Evolutionary conservation across 2,797 vertebrate species (phyloP).

Genomic region (Tapera naevia): DNA sequence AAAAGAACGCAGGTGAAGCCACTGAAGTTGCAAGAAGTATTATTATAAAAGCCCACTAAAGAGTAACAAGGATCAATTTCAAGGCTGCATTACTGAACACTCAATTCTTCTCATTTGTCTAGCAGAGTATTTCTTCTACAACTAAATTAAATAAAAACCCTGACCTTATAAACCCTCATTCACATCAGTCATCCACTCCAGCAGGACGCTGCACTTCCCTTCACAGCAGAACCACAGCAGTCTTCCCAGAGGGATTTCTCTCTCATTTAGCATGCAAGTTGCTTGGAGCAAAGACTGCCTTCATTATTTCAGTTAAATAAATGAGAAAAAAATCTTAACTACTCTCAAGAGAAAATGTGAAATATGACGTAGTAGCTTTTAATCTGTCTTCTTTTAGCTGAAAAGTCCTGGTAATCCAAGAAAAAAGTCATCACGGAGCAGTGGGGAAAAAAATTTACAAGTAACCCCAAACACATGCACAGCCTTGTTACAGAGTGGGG

Average conservation of each 20-base stretch:
- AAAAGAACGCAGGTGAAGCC: not conserved
- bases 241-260: not conserved
- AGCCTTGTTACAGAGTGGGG: not conserved
- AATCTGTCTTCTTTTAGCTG: not conserved
- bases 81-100: not conserved
- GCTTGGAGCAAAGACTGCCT: not conserved
- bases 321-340: not conserved
- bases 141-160: slow-evolving; percentile 20
- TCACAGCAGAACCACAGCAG: not conserved
- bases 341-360: not conserved
- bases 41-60: not conserved
- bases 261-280: not conserved
- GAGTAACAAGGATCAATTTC: not conserved
- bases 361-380: not conserved
- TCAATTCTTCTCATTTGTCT: not conserved
- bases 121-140: not conserved
- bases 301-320: not conserved
- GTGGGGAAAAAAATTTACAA: not conserved
- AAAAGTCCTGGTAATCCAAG: not conserved
- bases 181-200: not conserved
- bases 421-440: not conserved
- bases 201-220: not conserved
- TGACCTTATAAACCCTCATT: slow-evolving; percentile 26
- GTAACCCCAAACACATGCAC: not conserved
- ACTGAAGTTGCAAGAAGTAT: not conserved